Conservation (phyloP, 2,113 vertebrate species). For the Phaetusa simplex region DNA sequence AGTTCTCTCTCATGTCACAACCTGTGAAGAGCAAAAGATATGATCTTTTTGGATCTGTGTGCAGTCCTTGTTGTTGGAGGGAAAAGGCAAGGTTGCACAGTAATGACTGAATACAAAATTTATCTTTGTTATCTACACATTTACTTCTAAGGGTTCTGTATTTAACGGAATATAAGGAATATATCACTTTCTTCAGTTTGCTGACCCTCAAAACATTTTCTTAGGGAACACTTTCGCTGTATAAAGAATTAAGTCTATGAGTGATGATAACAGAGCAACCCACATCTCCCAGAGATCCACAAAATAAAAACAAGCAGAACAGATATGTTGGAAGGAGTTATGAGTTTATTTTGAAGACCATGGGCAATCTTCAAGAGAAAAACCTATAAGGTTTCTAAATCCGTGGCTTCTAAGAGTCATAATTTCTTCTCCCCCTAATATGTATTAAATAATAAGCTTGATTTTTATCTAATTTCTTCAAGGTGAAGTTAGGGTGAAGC, state of each 20-base stretch:
- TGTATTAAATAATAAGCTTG: not conserved
- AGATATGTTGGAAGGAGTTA: not conserved
- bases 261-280: not conserved
- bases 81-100: not conserved
- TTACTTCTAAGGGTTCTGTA: not conserved
- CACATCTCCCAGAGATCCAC: not conserved
- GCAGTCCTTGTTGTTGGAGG: not conserved
- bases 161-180: not conserved
- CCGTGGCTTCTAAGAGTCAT: not conserved
- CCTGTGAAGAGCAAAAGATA: not conserved
- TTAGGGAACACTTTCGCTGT: not conserved
- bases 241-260: not conserved
- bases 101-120: not conserved
- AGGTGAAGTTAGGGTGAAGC: not conserved
- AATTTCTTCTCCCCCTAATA: not conserved
- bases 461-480: not conserved
- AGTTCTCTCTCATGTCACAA: not conserved
- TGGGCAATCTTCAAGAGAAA: not conserved
- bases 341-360: not conserved
- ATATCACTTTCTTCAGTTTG: not conserved
- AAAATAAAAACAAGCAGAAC: not conserved
- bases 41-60: not conserved
- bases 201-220: not conserved
- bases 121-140: not conserved
- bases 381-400: not conserved